Evolutionary conservation across 2,888 invertebrate species (phyloP).

Genomic region (Acanthoscelides obtectus): DNA sequence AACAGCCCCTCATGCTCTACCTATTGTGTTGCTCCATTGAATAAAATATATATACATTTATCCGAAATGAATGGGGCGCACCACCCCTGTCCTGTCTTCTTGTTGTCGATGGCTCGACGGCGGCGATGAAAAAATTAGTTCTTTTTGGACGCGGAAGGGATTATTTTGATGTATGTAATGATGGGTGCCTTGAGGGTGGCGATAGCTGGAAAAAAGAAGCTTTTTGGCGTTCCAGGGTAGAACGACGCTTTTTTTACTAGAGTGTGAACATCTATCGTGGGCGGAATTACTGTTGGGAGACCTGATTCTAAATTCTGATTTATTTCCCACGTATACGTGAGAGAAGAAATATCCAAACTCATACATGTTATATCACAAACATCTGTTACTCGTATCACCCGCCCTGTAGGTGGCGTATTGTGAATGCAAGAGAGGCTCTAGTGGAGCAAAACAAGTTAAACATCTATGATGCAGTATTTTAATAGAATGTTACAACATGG

Average conservation of each 20-base stretch:
- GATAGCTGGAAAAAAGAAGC: neutral
- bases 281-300: no score
- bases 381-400: no score
- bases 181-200: neutral
- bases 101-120: neutral
- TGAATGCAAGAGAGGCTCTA: no score
- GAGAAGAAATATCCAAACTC: no score
- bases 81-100: neutral
- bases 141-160: conserved; percentile 23
- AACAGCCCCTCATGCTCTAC: conserved; percentile 40
- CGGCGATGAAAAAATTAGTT: conserved; percentile 15
- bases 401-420: no score
- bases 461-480: no score
- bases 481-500: no score
- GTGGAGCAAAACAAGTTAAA: no score
- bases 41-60: conserved; percentile 46
- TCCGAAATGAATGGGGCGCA: conserved; percentile 25
- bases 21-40: conserved; percentile 45
- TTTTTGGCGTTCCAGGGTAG: neutral
- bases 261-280: no score
- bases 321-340: no score
- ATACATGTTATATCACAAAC: no score
- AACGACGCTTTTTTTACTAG: neutral
- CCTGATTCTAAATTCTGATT: no score
- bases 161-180: conserved; percentile 9